Evolutionary conservation across 2,113 vertebrate genomes (phyloP), one percentile per base, ranked within the genome.

Genomic region (Actenoides hombroni): DNA sequence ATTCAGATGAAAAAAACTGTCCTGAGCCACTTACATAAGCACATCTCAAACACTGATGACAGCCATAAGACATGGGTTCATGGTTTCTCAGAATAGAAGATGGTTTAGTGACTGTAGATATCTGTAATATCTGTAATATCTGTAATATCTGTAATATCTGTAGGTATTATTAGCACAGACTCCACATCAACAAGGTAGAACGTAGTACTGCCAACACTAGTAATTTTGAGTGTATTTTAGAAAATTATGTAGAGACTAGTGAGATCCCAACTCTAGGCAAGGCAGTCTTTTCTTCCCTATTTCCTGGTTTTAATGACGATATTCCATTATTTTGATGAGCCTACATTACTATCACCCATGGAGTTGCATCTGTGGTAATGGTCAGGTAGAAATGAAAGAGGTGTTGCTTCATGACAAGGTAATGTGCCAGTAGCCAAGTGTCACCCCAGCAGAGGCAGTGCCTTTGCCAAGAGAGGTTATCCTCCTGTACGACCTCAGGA

Each of bases 191-290:
- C 20, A 73, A 82, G 15, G 17, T 10, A 74, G n/a, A 67, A 49
- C 1, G 12, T 26, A 59, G 21, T 31, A 39, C 9, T 29, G 16
- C 6, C 56, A 65, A 71, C 8, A 35, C 6, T 8, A 29, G 5
- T 37, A 67, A 28, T 88, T 80, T 35, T 42, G 15, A 48, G 28
- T 23, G 26, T n/a, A 49, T 65, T 61, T 87, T 56, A 44, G 14
- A 53, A 73, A 68, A 60, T 59, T 59, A 19, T 1, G 1, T 21
- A 68, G 28, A 33, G 3, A 65, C 19, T 39, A 31, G 28, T 26
- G 39, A 75, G 11, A 49, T 9, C 1, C 4, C 3, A 46, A 1
- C 3, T 48, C 24, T 11, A 29, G 11, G 6, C 4, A 59, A 61
- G 16, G 16, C 5, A 57, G 16, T 59, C 4, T 87, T 68, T 73